Base-by-base conservation (phyloP, 2,797 vertebrate species). In the Notoglanidium macrostoma region DNA sequence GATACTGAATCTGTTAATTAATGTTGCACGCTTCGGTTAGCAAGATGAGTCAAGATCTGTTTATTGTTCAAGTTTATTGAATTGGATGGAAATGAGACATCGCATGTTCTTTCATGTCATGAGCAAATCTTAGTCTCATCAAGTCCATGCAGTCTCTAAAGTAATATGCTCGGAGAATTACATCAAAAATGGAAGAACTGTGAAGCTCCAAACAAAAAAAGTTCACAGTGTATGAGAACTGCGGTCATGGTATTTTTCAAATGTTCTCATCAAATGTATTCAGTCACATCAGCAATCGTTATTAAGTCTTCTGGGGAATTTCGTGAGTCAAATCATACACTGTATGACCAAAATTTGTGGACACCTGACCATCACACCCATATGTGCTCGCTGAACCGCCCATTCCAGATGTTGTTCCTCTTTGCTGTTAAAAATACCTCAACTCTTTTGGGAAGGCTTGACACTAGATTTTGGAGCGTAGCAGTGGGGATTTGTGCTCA, bases 11-110 rank as follows among this genome's bases (percentile, higher is more conserved):
- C 61, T 51, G 44, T 68, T 51, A 67, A 83, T 51, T 21, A 83
- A 51, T 83, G 15, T 68, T 67, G 5, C n/a, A 51, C 23, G 81
- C 46, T 32, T 51, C 8, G 11, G 59, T 82, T 63, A 49, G 44
- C 59, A 51, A 40, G 61, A 82, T 82, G n/a, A 67, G 40, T 65
- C 59, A 65, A 46, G 59, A 49, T n/a, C 3, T n/a, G 61, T 63
- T 49, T 40, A 80, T 44, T 44, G 77, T 61, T 80, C 55, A 59
- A 23, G 32, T 59, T 61, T 79, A 79, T 59, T 59, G 54, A 79
- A 40, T 10, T 40, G 10, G 19, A 4, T 59, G 19, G 21, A 32
- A 61, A 40, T 61, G 55, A 32, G 51, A 59, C 54, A 14, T 0
- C 2, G 15, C 32, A 44, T 23, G 32, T 35, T 40, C 49, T 82